Evolutionary conservation across 2,888 invertebrate species (phyloP).

Genomic region (Drosophila gaucha): DNA sequence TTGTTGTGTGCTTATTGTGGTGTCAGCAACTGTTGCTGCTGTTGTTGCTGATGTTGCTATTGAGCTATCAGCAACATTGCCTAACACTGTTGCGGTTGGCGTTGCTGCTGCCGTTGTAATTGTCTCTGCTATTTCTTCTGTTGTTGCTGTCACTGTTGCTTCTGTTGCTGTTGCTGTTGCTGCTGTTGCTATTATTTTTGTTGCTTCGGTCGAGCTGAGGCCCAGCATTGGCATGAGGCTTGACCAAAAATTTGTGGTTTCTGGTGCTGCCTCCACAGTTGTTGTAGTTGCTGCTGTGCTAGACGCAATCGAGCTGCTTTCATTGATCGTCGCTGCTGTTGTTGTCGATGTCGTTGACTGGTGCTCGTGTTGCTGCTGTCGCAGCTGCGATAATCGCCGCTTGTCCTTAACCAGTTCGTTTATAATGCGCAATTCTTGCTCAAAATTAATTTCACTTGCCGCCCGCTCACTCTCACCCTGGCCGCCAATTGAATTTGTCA

Average conservation of each 20-base stretch:
- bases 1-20: slow-evolving; percentile 40
- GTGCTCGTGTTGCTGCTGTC: slow-evolving; percentile 43
- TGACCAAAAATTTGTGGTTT: slow-evolving; percentile 64
- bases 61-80: slow-evolving; percentile 3
- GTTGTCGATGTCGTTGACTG: slow-evolving; percentile 32
- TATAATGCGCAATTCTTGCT: slow-evolving; percentile 80
- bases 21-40: slow-evolving; percentile 40
- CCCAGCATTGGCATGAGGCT: slow-evolving; percentile 65
- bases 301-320: slow-evolving; percentile 20
- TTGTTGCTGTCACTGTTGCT: slow-evolving; percentile 7
- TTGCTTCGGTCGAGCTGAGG: slow-evolving; percentile 30
- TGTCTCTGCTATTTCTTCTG: slow-evolving; percentile 15
- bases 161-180: background rate
- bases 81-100: slow-evolving; percentile 5
- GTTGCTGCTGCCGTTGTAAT: slow-evolving; percentile 5
- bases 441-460: slow-evolving; percentile 74
- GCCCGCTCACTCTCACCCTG: slow-evolving; percentile 42
- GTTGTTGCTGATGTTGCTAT: slow-evolving; percentile 3
- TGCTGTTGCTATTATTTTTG: slow-evolving; percentile 24
- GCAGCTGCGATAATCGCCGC: slow-evolving; percentile 49
- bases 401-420: slow-evolving; percentile 82
- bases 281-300: slow-evolving; percentile 20
- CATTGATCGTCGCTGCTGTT: slow-evolving; percentile 11
- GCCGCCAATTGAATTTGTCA: slow-evolving; percentile 69
- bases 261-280: too few relatives aligned